Base-by-base conservation (phyloP, 2,113 vertebrate species). In the Mellivora capensis region DNA sequence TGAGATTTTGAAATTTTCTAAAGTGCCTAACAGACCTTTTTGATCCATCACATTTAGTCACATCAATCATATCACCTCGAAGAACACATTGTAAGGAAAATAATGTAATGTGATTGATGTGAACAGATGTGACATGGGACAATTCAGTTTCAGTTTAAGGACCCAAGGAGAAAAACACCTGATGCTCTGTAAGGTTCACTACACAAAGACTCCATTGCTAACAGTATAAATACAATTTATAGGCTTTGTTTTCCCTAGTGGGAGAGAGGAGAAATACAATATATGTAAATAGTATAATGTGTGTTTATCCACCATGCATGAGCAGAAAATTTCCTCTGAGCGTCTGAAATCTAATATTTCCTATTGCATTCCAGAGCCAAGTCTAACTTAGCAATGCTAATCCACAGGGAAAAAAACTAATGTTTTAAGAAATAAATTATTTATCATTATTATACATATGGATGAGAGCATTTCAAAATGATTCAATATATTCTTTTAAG, bases 101-200 rank as follows among this genome's bases (percentile, higher is more conserved):
- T 72, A 93, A 71, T 95, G n/a, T 37, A 71, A 67, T 31, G 20
- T 94, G 89, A 94, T 86, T 91, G 93, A 96, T 90, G 57, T 57
- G 83, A 96, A 89, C 85, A 91, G 89, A 97, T 93, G 77, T 95
- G 90, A 91, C 96, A 81, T 8, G 52, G 91, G 39, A 64, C 91
- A 95, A 97, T 90, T 96, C 97, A 74, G 31, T 94, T 81, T 94
- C 57, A 79, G 71, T 61, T 86, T 94, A 96, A 95, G 14, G 59
- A 95, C 57, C 74, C 88, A 93, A 90, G 69, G 64, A 97, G 83
- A 93, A 84, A 93, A 96, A 96, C 71, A 97, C 93, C 93, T 93
- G 95, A 79, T 90, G 64, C 47, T 85, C 47, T 86, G 6, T 85
- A 80, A 88, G 72, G 71, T 61, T 97, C 95, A 87, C 37, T 77